Evolutionary conservation across 1,140 invertebrate genomes (phyloP).

Genomic region (Drosophila punjabiensis): DNA sequence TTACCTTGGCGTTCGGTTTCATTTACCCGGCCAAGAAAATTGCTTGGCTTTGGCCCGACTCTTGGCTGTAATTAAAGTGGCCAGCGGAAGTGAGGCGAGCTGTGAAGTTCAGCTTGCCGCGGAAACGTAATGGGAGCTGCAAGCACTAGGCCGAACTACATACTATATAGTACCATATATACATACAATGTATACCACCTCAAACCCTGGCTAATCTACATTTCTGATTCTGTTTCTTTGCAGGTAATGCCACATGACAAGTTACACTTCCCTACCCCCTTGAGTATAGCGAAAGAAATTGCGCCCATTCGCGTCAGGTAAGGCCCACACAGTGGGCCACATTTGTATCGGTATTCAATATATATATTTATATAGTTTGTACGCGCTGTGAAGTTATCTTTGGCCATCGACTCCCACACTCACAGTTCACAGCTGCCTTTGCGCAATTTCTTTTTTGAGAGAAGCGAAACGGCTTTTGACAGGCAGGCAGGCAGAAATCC

Average conservation of each 20-base stretch:
- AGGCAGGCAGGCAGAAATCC: conserved; percentile 71
- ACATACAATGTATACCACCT: neutral
- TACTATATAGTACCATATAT: neutral
- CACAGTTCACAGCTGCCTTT: conserved; percentile 51
- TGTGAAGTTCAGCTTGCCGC: conserved; percentile 66
- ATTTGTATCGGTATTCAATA: conserved; percentile 14
- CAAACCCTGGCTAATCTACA: conserved; percentile 13
- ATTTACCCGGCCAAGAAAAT: conserved; percentile 74
- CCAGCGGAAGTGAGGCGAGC: conserved; percentile 76
- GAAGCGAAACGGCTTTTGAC: conserved; percentile 58
- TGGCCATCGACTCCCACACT: conserved; percentile 34
- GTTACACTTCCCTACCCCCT: neutral
- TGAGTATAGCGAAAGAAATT: conserved; percentile 31
- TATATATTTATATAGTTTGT: no score
- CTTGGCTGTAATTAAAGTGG: conserved; percentile 74
- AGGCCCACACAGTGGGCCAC: conserved; percentile 38
- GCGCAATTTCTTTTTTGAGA: conserved; percentile 75
- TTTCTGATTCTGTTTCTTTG: conserved; percentile 40
- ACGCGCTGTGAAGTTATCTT: conserved; percentile 18
- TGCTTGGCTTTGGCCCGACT: conserved; percentile 41
- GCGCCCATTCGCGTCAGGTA: conserved; percentile 37
- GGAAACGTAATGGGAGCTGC: conserved; percentile 70
- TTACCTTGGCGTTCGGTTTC: conserved; percentile 75
- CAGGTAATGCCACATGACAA: conserved; percentile 61
- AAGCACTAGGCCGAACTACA: conserved; percentile 51